phyloP scores from a whole-genome alignment of 1,140 invertebrate genomes.

The Neodiprion fabricii region DNA sequence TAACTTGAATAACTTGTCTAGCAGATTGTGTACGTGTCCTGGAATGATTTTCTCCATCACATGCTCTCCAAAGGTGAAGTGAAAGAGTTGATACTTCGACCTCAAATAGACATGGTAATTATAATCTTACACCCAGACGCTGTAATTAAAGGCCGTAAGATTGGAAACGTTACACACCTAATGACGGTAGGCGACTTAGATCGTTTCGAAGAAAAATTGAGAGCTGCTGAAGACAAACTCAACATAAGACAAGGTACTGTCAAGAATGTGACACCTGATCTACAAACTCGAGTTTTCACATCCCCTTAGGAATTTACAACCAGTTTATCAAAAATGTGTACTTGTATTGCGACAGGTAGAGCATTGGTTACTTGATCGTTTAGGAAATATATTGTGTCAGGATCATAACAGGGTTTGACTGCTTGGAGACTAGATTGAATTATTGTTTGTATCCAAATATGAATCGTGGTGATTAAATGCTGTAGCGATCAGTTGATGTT shows the following conservation, averaged over 20 bases:
- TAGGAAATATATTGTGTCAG: no score
- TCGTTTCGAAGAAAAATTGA: constrained; percentile 87
- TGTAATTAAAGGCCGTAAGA: constrained; percentile 80
- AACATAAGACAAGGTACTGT: constrained; percentile 75
- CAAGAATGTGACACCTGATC: not conserved
- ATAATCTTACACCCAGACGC: constrained; percentile 87
- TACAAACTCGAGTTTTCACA: not conserved
- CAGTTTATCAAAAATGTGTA: constrained; percentile 8
- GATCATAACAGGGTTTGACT: no score
- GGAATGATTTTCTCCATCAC: constrained; percentile 94
- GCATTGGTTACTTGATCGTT: no score
- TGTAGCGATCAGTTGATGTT: no score
- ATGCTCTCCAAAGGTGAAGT: constrained; percentile 94
- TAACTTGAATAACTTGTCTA: constrained; percentile 38
- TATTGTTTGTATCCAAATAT: no score
- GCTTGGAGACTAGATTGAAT: no score
- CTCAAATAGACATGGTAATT: constrained; percentile 82
- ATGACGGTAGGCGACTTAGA: constrained; percentile 85
- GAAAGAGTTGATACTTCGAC: constrained; percentile 83
- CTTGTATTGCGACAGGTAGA: no score
- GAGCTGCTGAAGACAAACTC: constrained; percentile 79
- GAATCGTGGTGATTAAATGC: no score
- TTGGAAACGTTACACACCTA: constrained; percentile 64
- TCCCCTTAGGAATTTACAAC: not conserved
- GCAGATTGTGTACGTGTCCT: constrained; percentile 78